Conservation (phyloP, 1,140 invertebrate species). For the Bombyx mori region DNA sequence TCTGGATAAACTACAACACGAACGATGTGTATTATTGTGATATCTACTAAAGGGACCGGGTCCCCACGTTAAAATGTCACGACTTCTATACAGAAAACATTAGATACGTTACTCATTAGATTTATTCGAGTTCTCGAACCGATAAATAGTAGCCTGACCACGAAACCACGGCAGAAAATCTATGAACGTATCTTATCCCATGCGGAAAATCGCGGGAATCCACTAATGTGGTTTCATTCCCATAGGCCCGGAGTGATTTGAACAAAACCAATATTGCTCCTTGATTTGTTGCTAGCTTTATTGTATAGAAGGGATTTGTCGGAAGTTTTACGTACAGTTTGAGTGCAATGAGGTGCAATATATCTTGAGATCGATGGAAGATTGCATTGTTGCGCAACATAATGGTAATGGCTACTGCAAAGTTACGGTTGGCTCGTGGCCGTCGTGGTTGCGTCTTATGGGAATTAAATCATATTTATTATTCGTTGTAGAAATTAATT, state of each 20-base stretch:
- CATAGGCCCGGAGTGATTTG: conserved; percentile 53
- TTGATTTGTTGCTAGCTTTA: conserved; percentile 42
- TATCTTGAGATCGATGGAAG: conserved; percentile 47
- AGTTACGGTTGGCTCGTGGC: conserved; percentile 35
- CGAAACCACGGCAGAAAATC: conserved; percentile 59
- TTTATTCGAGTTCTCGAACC: conserved; percentile 47
- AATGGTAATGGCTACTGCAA: conserved; percentile 38
- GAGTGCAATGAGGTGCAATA: conserved; percentile 59
- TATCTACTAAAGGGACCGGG: conserved; percentile 19
- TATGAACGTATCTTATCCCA: conserved; percentile 54
- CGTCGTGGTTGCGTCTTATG: conserved; percentile 51
- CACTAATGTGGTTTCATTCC: conserved; percentile 49
- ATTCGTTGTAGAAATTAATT: conserved; percentile 42
- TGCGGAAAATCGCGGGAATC: conserved; percentile 51
- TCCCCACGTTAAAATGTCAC: conserved; percentile 35
- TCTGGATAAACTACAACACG: conserved; percentile 13
- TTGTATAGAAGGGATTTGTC: conserved; percentile 39
- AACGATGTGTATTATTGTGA: conserved; percentile 20
- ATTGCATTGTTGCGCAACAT: conserved; percentile 59
- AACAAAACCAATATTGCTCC: conserved; percentile 60
- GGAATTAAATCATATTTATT: conserved; percentile 55
- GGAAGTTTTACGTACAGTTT: conserved; percentile 40
- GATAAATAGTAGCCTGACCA: conserved; percentile 56
- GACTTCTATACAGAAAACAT: conserved; percentile 45
- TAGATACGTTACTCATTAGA: conserved; percentile 39